Percentiles rank a stretch among this genome's conserved stretches.
Conservation (phyloP, 2,797 vertebrate genomes). For the Girardinus metallicus region DNA sequence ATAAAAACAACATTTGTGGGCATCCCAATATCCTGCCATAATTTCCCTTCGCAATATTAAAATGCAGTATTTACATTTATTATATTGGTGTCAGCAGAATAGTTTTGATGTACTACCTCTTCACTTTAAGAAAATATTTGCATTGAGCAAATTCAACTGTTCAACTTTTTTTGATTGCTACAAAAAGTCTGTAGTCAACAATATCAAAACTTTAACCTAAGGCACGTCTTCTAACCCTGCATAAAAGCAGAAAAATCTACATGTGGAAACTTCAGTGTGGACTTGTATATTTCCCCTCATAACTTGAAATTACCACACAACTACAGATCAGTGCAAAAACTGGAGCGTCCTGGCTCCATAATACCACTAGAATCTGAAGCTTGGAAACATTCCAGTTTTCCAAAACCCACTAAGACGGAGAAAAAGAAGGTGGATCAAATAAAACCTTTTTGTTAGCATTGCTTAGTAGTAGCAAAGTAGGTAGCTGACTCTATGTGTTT, state of each 20-base stretch:
- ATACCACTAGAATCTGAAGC: background rate
- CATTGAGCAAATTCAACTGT: background rate
- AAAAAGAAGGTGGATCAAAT: background rate
- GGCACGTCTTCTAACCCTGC: background rate
- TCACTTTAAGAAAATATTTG: background rate
- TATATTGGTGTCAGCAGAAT: background rate
- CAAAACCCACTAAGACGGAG: background rate
- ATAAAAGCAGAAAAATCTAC: background rate
- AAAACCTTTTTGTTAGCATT: background rate
- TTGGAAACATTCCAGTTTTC: background rate
- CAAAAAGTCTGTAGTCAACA: background rate
- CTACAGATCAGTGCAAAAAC: background rate
- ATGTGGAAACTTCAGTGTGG: too few relatives aligned
- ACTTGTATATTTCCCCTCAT: background rate
- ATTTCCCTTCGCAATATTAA: background rate
- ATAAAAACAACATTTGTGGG: background rate
- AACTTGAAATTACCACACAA: background rate
- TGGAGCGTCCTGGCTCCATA: background rate
- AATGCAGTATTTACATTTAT: background rate
- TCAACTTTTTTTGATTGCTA: background rate
- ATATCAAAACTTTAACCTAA: background rate
- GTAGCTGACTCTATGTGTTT: background rate
- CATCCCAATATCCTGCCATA: background rate
- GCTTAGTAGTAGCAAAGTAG: background rate
- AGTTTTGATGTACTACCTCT: background rate